Percentiles rank a stretch among this genome's conserved stretches.
phyloP scores from a whole-genome alignment of 2,888 invertebrate genomes.

The Notodonta ziczac region DNA sequence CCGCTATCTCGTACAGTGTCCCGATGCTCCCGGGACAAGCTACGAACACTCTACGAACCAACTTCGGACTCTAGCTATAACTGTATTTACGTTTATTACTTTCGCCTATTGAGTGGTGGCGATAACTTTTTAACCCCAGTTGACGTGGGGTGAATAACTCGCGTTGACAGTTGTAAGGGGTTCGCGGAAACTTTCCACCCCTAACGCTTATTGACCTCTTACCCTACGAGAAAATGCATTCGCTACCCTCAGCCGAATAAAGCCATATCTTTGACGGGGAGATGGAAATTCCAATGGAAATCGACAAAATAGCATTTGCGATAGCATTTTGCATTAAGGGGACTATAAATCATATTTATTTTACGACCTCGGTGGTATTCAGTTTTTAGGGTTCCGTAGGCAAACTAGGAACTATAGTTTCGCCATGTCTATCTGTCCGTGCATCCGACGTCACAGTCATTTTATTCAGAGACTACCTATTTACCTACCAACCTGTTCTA shows the following conservation, averaged over 20 bases:
- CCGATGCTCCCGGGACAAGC: conserved; percentile 17
- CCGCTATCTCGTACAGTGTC: conserved; percentile 17
- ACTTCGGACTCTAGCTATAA: conserved; percentile 50
- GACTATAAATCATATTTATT: conserved; percentile 43
- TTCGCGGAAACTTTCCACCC: conserved; percentile 60
- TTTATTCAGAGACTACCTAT: too few species aligned
- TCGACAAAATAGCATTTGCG: conserved; percentile 56
- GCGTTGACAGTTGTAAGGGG: conserved; percentile 74
- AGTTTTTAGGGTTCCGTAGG: conserved; percentile 10
- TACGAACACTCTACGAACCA: conserved; percentile 31
- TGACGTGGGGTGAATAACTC: conserved; percentile 76
- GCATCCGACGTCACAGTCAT: too few species aligned
- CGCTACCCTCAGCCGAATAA: conserved; percentile 45
- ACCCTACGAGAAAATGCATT: conserved; percentile 70
- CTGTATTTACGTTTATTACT: conserved; percentile 67
- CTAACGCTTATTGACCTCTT: conserved; percentile 72
- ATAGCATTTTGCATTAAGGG: conserved; percentile 48
- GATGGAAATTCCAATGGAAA: conserved; percentile 61
- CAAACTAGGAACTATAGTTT: too few species aligned
- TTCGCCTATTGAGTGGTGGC: conserved; percentile 63
- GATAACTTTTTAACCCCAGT: conserved; percentile 77
- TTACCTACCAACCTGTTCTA: too few species aligned
- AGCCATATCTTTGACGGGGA: conserved; percentile 53
- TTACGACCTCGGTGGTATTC: conserved; percentile 19
- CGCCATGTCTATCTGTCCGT: too few species aligned